Conservation (phyloP, 2,888 invertebrate genomes). For the Coecobrya sp. region DNA sequence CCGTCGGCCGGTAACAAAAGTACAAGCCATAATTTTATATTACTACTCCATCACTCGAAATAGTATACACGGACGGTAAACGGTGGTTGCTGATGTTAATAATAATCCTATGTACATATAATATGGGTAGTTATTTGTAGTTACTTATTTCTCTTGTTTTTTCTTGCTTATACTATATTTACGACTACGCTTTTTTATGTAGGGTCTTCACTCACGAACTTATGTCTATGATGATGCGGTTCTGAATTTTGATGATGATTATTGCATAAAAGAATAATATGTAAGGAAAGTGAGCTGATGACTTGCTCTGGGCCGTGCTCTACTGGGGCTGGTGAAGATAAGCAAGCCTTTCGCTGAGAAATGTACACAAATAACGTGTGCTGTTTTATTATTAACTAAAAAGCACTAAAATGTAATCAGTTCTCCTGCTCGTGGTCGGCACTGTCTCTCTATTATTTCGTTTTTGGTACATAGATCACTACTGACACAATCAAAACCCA, state of each 20-base stretch:
- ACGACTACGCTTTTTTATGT: constrained; percentile 26
- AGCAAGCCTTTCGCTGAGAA: constrained; percentile 49
- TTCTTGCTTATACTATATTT: neutral
- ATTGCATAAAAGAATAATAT: constrained; percentile 36
- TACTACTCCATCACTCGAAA: neutral
- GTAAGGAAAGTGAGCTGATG: constrained; percentile 16
- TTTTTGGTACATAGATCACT: neutral
- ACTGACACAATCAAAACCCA: neutral
- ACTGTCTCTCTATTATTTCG: neutral
- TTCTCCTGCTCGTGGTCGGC: constrained; percentile 11
- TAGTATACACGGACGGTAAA: neutral
- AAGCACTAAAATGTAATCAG: constrained; percentile 45
- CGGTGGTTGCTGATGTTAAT: neutral
- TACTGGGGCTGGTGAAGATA: constrained; percentile 8
- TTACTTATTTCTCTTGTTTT: neutral
- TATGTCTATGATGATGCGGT: constrained; percentile 33
- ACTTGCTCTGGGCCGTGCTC: neutral
- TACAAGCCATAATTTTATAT: neutral
- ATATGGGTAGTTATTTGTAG: neutral
- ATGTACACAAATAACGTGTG: constrained; percentile 33
- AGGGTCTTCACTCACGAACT: constrained; percentile 43
- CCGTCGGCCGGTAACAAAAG: neutral
- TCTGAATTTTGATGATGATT: neutral
- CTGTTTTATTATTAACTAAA: constrained; percentile 10
- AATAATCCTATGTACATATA: neutral